A percentile compares a stretch with the other conserved stretches of the same genome.
Evolutionary conservation across 2,888 invertebrate genomes (phyloP).

Genomic region (Coelopa pilipes): DNA sequence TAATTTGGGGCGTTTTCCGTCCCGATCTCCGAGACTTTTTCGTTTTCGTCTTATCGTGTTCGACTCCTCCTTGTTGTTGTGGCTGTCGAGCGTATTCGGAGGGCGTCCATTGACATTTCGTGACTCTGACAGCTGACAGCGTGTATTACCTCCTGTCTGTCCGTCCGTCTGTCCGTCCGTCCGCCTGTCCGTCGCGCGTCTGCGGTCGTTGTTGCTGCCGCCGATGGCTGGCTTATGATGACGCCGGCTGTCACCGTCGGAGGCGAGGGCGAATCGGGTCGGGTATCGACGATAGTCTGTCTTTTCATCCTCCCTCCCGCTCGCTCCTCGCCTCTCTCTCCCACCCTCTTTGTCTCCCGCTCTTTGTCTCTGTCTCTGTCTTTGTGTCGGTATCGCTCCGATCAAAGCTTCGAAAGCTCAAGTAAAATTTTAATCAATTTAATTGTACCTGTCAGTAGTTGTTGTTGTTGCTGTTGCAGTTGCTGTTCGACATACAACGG

Average conservation of each 20-base stretch:
- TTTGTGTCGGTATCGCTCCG: not conserved
- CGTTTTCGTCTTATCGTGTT: not conserved
- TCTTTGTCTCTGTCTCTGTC: too few species aligned
- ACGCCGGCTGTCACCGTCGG: conserved; percentile 18
- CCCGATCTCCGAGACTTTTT: not conserved
- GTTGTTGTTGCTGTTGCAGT: conserved; percentile 7
- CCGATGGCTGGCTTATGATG: not conserved
- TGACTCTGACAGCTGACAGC: conserved; percentile 12
- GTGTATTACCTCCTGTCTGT: not conserved
- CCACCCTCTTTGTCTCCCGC: not conserved
- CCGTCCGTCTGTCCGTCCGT: not conserved
- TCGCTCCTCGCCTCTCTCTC: too few species aligned
- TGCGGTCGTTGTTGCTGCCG: not conserved
- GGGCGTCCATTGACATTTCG: conserved; percentile 11
- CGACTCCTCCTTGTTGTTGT: not conserved
- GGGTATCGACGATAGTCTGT: too few species aligned
- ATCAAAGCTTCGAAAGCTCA: conserved; percentile 3
- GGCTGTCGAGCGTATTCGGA: not conserved
- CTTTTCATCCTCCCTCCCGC: too few species aligned
- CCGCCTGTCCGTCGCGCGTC: too few species aligned
- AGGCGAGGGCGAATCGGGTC: not conserved
- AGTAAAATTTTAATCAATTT: conserved; percentile 29
- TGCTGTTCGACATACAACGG: not conserved
- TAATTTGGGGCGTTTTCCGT: not conserved
- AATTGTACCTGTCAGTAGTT: conserved; percentile 13